Base-by-base conservation (phyloP, 2,113 vertebrate species). In the Apteryx owenii region DNA sequence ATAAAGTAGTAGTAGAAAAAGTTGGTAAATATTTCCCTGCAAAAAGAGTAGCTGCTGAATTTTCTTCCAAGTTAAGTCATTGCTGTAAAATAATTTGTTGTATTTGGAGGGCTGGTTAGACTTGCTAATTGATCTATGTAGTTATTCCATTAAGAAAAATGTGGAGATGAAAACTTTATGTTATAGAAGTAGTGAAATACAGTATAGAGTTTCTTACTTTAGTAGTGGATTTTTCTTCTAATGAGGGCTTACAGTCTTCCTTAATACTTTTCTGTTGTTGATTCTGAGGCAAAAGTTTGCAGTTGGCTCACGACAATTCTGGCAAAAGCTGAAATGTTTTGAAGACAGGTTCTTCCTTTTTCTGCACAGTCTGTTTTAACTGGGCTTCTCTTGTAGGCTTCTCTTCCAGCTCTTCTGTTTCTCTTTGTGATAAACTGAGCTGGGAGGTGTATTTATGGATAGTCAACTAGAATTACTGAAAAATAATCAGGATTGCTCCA, bases 241-340 rank as follows among this genome's bases (percentile, higher is more conserved):
- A 94, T 81, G 66, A 60, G 28, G 40, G 14, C 71, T 95, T 96
- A 83, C 44, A 77, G 56, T 97, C 86, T 96, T 90, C 85, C 85
- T 85, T 93, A 95, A 92, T 87, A 40, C 42, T 38, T 97, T 93
- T 76, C 3, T 3, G 84, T 90, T 89, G 53, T 76, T 96, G 44
- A 77, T 81, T 90, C 54, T 76, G 93, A 94, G 85, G 82, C 51
- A 85, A 28, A 96, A 96, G 69, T 89, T 91, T 78, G 62, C 90
- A 81, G 65, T 95, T 97, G 83, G 72, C 51, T 97, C 73, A 82
- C 69, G 78, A 85, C 84, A 97, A 81, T 97, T 96, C 80, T 94
- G 79, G 60, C 71, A 82, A 85, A 96, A 97, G 85, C 58, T 56
- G 78, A 96, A 89, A 78, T 90, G 61, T 94, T 95, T 18, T 29